Base-by-base conservation (phyloP, 2,113 vertebrate species). In the Embiotoca jacksoni region DNA sequence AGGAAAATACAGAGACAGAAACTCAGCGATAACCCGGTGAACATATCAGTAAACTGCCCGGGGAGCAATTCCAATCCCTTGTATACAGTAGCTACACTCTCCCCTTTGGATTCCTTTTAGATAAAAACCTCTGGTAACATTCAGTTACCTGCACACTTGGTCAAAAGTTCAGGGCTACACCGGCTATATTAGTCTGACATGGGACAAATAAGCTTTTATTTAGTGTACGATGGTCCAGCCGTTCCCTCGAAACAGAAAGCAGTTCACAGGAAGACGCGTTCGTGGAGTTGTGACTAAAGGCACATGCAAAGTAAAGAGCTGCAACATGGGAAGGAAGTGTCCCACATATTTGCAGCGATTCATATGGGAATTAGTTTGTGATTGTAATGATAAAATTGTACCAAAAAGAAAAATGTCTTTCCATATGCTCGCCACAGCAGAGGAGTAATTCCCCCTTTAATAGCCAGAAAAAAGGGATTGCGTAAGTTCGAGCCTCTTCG, bases 31-130 rank as follows among this genome's bases (percentile, higher is more conserved):
- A 46, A 78, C 60, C 73, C 14, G 8, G 30, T 36, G 39, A 61
- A 60, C 41, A 78, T 70, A 79, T 81, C 32, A 47, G 59, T 57
- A 32, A 2, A 30, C 61, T 71, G 41, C 66, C 73, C 37, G 53
- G 3, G 49, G 74, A 62, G 67, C 8, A 65, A 75, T 79, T 1
- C 32, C 36, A 53, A 74, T 83, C 74, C 60, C 11, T 65, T 37
- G 53, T 61, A 41, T 56, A 67, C 73, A 69, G 47, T 46, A 36
- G 23, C 61, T 80, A 36, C 14, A 59, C 52, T 75, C 59, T 81
- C 75, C 73, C 76, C 67, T 81, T 70, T 64, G 67, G 50, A 77
- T 83, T 36, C 39, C 15, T 7, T 46, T 70, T 50, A 64, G 62
- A 83, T 86, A 79, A 74, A 23, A 77, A 67, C 60, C 57, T 78